A percentile compares a stretch with the other conserved stretches of the same genome.
These are phyloP conservation scores for Nomada flava DNA, from an alignment of 2,888 invertebrate species.

Conservation along the genomic window DNA sequence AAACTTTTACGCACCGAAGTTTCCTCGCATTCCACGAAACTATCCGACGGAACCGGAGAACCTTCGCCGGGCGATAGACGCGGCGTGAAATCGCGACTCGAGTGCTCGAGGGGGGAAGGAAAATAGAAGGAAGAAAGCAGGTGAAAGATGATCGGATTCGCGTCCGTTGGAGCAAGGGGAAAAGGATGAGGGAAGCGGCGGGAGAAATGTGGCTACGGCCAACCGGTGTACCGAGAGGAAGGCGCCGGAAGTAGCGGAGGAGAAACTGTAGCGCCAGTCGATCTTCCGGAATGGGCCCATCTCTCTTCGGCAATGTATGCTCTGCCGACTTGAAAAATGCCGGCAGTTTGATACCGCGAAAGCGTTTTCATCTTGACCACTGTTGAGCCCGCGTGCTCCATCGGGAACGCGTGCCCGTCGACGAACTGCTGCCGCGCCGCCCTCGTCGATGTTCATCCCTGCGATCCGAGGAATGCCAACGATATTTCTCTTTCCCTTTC, in stretches of 20 bases:
- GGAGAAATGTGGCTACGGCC: neutral
- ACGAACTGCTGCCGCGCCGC: neutral
- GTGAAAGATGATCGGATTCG: neutral
- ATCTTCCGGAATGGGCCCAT: slow-evolving; percentile 74
- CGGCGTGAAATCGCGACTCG: neutral
- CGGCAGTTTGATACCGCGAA: slow-evolving; percentile 44
- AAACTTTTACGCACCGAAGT: slow-evolving; percentile 28
- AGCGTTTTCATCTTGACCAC: slow-evolving; percentile 46
- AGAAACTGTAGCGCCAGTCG: slow-evolving; percentile 60
- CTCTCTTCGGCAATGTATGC: slow-evolving; percentile 73
- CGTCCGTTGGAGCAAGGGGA: neutral
- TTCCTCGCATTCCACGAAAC: neutral
- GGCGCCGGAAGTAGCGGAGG: neutral
- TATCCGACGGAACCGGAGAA: neutral
- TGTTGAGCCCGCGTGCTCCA: neutral
- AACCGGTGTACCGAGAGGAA: neutral
- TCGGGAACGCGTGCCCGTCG: neutral
- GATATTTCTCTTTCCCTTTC: neutral
- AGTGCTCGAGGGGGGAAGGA: neutral
- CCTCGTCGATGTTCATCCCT: neutral
- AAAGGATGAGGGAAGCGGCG: neutral
- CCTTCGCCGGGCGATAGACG: neutral
- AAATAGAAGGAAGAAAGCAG: no score
- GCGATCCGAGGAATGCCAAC: neutral
- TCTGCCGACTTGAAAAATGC: slow-evolving; percentile 69